Evolutionary conservation across 2,797 vertebrate genomes (phyloP).

Genomic region (Dermochelys coriacea): DNA sequence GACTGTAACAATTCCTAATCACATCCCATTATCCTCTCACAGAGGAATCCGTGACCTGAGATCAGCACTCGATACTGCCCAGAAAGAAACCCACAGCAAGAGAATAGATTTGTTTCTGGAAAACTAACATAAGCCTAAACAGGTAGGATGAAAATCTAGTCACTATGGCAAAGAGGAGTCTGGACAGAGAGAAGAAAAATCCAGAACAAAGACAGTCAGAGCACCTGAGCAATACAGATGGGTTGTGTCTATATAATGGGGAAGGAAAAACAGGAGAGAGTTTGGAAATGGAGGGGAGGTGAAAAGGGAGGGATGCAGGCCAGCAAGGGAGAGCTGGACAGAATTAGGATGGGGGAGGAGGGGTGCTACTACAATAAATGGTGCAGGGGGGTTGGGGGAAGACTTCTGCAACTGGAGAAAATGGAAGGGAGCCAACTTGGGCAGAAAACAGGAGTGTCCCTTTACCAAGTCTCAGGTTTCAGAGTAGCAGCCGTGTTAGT

Average conservation of each 20-base stretch:
- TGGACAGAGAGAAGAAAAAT: background rate
- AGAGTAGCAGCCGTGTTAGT: too few species aligned
- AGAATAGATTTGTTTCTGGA: background rate
- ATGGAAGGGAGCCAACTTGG: background rate
- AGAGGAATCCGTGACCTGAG: background rate
- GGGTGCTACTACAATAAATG: background rate
- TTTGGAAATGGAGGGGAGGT: background rate
- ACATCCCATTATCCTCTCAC: background rate
- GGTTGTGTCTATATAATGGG: background rate
- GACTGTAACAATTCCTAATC: background rate
- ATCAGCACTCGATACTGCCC: background rate
- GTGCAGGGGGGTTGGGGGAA: background rate
- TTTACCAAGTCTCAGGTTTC: background rate
- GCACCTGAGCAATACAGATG: rapidly evolving
- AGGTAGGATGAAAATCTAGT: background rate
- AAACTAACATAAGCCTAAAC: background rate
- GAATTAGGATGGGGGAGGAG: too few species aligned
- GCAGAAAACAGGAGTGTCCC: background rate
- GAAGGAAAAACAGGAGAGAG: background rate
- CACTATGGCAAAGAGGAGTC: too few species aligned
- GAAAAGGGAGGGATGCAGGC: background rate
- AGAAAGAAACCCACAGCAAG: background rate
- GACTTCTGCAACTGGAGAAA: background rate
- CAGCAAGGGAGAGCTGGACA: background rate
- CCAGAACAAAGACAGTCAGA: background rate